phyloP scores from a whole-genome alignment of 2,888 invertebrate genomes.

The Parasteatoda lunata region DNA sequence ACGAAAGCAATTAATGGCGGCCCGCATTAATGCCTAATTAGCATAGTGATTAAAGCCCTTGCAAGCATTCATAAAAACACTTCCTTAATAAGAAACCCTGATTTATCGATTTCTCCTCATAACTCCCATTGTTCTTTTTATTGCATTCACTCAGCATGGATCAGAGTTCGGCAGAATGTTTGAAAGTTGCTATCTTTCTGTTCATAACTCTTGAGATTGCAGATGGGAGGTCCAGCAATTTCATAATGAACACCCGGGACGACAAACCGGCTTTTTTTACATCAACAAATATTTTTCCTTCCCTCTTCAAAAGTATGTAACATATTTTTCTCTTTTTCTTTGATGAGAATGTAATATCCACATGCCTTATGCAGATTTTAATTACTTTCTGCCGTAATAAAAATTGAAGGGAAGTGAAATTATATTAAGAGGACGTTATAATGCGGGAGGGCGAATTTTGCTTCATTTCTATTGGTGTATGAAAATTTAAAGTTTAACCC shows the following conservation, averaged over 20 bases:
- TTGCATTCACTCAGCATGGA: not conserved
- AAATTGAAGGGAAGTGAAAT: too few relatives aligned
- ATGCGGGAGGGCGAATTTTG: too few relatives aligned
- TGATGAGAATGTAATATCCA: too few relatives aligned
- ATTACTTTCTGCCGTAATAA: too few relatives aligned
- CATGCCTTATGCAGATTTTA: too few relatives aligned
- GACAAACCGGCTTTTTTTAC: conserved; percentile 17
- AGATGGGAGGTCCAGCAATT: conserved; percentile 20
- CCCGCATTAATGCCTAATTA: too few relatives aligned
- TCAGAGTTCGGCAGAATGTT: not conserved
- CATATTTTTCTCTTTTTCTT: not conserved
- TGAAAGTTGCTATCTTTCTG: not conserved
- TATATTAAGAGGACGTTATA: too few relatives aligned
- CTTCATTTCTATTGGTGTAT: too few relatives aligned
- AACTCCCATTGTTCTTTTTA: not conserved
- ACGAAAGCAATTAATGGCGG: too few relatives aligned
- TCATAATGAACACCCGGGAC: conserved; percentile 19
- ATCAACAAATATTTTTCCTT: not conserved
- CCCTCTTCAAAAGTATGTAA: not conserved
- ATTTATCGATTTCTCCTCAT: not conserved
- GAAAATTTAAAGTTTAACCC: too few relatives aligned
- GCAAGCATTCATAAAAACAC: too few relatives aligned
- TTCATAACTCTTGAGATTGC: not conserved
- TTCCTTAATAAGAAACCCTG: not conserved
- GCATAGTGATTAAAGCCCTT: too few relatives aligned